Conservation (phyloP, 1,140 invertebrate genomes). For the Magallana gigas region DNA sequence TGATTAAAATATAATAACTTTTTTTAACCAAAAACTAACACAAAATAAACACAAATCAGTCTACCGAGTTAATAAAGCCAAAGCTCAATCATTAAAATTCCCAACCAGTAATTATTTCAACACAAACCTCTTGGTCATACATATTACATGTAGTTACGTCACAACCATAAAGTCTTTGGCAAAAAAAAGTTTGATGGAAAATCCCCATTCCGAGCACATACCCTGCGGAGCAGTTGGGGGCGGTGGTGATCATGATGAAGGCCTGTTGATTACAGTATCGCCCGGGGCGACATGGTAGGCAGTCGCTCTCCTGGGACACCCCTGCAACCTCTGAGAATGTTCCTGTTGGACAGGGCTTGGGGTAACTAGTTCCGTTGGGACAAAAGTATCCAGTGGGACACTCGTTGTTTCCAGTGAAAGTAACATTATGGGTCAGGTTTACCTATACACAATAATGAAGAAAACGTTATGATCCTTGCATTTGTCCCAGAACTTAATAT, state of each 20-base stretch:
- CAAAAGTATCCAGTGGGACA: slow-evolving; percentile 77
- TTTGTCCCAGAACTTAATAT: too few species aligned
- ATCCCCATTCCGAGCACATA: slow-evolving; percentile 23
- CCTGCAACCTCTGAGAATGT: slow-evolving; percentile 70
- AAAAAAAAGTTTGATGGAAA: too few species aligned
- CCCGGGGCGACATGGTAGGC: slow-evolving; percentile 77
- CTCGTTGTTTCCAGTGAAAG: slow-evolving; percentile 74
- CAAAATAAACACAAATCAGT: too few species aligned
- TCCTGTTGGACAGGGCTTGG: slow-evolving; percentile 73
- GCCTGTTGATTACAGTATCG: slow-evolving; percentile 81
- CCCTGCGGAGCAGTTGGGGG: slow-evolving; percentile 73
- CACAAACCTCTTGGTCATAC: too few species aligned
- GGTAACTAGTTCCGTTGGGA: slow-evolving; percentile 73
- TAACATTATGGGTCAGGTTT: slow-evolving; percentile 64
- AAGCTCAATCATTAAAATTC: too few species aligned
- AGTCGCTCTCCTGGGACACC: slow-evolving; percentile 65
- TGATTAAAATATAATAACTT: too few species aligned
- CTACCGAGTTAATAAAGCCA: too few species aligned
- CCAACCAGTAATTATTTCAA: too few species aligned
- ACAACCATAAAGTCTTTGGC: too few species aligned
- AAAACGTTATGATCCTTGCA: neutral
- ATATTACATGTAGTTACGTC: too few species aligned
- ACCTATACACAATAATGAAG: slow-evolving; percentile 63
- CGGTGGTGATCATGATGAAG: slow-evolving; percentile 66
- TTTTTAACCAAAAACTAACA: too few species aligned